phyloP scores from a whole-genome alignment of 2,797 vertebrate genomes.

The Peromyscus attwateri region DNA sequence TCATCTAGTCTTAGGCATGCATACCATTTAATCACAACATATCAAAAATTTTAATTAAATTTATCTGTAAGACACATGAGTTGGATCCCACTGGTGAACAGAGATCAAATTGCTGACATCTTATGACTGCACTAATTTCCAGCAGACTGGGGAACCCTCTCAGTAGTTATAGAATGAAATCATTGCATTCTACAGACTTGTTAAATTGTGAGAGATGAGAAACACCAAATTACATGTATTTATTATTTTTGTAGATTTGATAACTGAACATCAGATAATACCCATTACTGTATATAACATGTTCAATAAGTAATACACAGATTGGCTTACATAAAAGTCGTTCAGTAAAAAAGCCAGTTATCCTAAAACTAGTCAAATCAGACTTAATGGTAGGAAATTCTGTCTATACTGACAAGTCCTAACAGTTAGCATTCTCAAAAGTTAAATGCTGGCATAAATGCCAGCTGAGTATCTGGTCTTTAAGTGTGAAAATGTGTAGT shows the following conservation, averaged over 20 bases:
- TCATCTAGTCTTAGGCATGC: constrained; percentile 58
- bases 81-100: constrained; percentile 64
- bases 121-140: constrained; percentile 48
- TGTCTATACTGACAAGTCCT: neutral
- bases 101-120: constrained; percentile 66
- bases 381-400: neutral
- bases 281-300: neutral
- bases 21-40: constrained; percentile 74
- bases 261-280: neutral
- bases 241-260: constrained; percentile 36
- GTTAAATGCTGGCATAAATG: neutral
- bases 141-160: neutral
- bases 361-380: neutral
- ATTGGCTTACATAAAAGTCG: neutral
- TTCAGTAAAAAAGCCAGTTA: constrained; percentile 22
- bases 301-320: neutral
- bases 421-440: neutral
- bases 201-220: constrained; percentile 9
- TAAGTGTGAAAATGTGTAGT: neutral
- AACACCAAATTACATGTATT: constrained; percentile 13
- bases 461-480: neutral
- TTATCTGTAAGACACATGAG: constrained; percentile 60
- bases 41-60: constrained; percentile 78
- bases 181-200: constrained; percentile 10
- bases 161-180: neutral